Base-by-base conservation (phyloP, 1,140 invertebrate species). In the Camponotus pennsylvanicus region DNA sequence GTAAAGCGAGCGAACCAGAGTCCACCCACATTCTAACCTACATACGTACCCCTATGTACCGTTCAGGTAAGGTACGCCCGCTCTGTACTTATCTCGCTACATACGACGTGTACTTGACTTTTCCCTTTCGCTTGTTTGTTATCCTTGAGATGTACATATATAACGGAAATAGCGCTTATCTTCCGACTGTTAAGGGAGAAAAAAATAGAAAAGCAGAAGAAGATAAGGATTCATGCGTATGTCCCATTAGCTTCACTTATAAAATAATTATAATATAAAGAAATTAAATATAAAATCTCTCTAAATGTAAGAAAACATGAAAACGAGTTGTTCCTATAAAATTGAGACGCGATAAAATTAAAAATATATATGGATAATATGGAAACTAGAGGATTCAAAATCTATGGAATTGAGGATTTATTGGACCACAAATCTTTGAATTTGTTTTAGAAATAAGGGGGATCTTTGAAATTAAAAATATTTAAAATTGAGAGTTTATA, bases 1-100 rank as follows among this genome's bases (percentile, higher is more conserved):
- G 75, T 27, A 83, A 83, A 52, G 73, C 77, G 70, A 85, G 40
- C 77, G 70, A 85, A 32, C 59, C 15, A 73, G 77, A 78, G 80
- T 92, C 92, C 92, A 90, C 92, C 91, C 91, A 89, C 92, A 91
- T 92, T 91, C 88, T 92, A 92, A 89, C 89, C 91, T 89, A 91
- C 86, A 92, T 91, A 90, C 71, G 57, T 63, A 82, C 52, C 80
- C 66, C 64, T n/a, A 80, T 61, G 83, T 91, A 92, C 89, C 87
- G 88, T 92, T 90, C 49, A 78, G 57, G 55, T 76, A 59, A 73
- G 67, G 32, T 75, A 75, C 70, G 64, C 66, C 49, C 73, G 83
- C 64, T 71, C 63, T 83, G 64, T 49, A 42, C 69, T 88, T 88
- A 83, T 88, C 77, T 76, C 27, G 27, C 79, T 67, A 40, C 64